Base-by-base conservation (phyloP, 1,140 invertebrate genomes). In the Physella acuta region DNA sequence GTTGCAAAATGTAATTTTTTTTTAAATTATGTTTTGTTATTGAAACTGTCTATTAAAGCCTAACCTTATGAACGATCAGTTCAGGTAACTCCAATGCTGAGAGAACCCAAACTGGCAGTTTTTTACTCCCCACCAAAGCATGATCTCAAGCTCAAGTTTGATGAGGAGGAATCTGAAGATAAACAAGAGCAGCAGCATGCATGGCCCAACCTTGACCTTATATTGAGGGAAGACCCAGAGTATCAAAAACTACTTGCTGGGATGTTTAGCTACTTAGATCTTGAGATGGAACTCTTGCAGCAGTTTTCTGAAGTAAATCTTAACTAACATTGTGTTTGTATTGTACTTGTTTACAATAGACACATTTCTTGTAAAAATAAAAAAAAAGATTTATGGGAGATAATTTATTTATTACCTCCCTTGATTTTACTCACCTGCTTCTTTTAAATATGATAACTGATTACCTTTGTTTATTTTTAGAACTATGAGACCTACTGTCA, bases 71-170 rank as follows among this genome's bases (percentile, higher is more conserved):
- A n/a, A n/a, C n/a, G 11, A 49, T 20, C 70, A 84, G 82, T 74
- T 66, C 61, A 81, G 72, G 75, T 84, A 65, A 75, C 71, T 14
- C 82, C 83, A 3, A 77, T 85, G 77, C 61, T 79, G 31, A 65
- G 78, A 34, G 83, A 84, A 67, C 81, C 83, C 24, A 73, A 71
- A 31, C 77, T 85, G 8, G 70, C 76, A 4, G 78, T 83, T 0
- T 85, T 85, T 72, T 84, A 82, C 71, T 76, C 80, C 26, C 76
- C 79, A n/a, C 82, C 83, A 0, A 71, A 75, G 39, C 75, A 79
- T 71, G 83, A 83, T 59, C 76, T 83, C 1, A 79, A 78, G 55
- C 71, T 84, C 26, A 78, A 81, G 73, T 79, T 76, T 78, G 80
- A 83, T 74, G 73, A 78, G 53, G 81, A 84, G 51, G 78, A 81